Evolutionary conservation across 2,888 invertebrate species (phyloP), one percentile per base, ranked within the genome.

Genomic region (Nasonia oneida): DNA sequence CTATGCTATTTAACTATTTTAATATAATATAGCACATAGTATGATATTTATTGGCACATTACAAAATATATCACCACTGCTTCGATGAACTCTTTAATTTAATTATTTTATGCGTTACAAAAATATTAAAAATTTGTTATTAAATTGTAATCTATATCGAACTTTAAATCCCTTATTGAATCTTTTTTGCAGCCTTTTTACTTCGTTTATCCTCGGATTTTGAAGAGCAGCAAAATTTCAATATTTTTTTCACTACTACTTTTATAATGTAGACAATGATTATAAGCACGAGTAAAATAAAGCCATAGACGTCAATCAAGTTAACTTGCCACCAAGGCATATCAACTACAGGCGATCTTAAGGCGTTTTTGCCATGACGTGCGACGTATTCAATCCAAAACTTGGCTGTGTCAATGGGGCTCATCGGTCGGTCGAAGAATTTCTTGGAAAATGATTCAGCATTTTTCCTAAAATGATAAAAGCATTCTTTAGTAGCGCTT

Each of bases 301-400:
- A 94, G 5, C 91, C 94, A 64, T 95, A 92, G 53, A 96, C 94
- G 90, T 96, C 96, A 5, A 94, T 86, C 70, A 94, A 89, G 42
- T 93, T 87, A 87, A 93, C 93, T 88, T 94, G 93, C 89, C 94
- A 92, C 87, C 94, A 93, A 12, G 92, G 91, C 84, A 94, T 89
- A 81, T 93, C 91, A 10, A 93, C 89, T 1, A 93, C 93, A 15
- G 93, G 89, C 0, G 94, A 94, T 84, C 93, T 93, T 64, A 94
- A 89, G 84, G 93, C 92, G 0, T 64, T 29, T 70, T 50, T 82
- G 0, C 94, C 94, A 87, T 94, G 92, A 67, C 93, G 90, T n/a
- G 15, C 92, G 95, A 96, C 95, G 90, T 96, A 95, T 90, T 96
- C 96, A 37, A 95, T 94, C 96, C 96, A 96, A 93, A 95, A 95